Conservation (phyloP, 2,113 vertebrate species). For the Gnathonemus longibarbis region DNA sequence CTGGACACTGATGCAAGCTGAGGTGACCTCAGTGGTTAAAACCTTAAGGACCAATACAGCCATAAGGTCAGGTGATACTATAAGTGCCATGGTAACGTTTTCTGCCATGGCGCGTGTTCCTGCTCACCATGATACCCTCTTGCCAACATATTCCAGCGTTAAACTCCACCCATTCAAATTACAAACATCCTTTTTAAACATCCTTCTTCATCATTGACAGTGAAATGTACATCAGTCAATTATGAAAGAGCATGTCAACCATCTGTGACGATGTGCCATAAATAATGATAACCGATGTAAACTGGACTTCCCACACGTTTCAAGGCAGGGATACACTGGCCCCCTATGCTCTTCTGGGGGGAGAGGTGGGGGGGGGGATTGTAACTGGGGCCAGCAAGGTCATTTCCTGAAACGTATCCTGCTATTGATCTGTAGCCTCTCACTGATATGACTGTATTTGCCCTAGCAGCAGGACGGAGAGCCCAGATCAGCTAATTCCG, state of each 20-base stretch:
- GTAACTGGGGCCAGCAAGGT: slow-evolving; percentile 10
- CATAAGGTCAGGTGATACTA: background rate
- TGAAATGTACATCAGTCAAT: background rate
- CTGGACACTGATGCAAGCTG: background rate
- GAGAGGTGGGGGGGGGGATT: background rate
- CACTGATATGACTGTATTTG: slow-evolving; percentile 6
- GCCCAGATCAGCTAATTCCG: slow-evolving; percentile 4
- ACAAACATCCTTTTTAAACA: background rate
- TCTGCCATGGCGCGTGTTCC: background rate
- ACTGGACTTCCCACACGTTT: background rate
- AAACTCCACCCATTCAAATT: background rate
- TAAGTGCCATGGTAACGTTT: background rate
- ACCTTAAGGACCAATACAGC: background rate
- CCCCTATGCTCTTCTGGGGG: background rate
- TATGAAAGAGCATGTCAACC: background rate
- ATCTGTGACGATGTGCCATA: background rate
- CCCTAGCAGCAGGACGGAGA: background rate
- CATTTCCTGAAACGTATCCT: slow-evolving; percentile 19
- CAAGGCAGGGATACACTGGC: background rate
- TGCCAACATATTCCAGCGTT: background rate
- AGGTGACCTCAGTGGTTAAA: background rate
- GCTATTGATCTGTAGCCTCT: slow-evolving; percentile 10
- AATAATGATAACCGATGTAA: background rate
- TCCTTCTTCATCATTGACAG: background rate
- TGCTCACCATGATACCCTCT: background rate